Base-by-base conservation (phyloP, 2,888 invertebrate genomes). In the Dynastes tityus region DNA sequence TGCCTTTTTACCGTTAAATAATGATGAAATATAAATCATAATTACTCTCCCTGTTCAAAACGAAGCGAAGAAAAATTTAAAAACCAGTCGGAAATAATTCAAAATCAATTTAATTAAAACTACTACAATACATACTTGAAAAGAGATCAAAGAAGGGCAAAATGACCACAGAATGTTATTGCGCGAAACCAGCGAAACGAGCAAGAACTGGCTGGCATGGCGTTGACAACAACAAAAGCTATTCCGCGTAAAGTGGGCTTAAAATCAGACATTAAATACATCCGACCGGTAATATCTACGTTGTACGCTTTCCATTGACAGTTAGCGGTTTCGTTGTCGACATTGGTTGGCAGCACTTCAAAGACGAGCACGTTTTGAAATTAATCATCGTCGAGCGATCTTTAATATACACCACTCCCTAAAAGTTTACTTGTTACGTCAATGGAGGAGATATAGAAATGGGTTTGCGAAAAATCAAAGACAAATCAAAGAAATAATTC, bases 291-390 rank as follows among this genome's bases (percentile, higher is more conserved):
- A 22, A 61, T 61, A 61, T 61, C 61, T 61, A 22, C 29, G 61
- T 32, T 32, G 32, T 32, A 32, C 61, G 61, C 8, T 61, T 61
- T 5, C n/a, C 61, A 61, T 22, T 61, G 61, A 61, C 61, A 61
- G 61, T 61, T 61, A 61, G 61, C 61, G 61, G 61, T 61, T 61
- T 61, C 22, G 61, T 61, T 16, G 61, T 61, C 61, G 61, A 27
- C 61, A 16, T 6, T 16, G 16, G 32, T 32, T 32, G 32, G 32
- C 5, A 32, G 32, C 9, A 61, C 61, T 61, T 61, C 61, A 61
- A 61, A 61, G 61, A 61, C 61, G 29, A 61, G 29, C 29, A 6
- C 55, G 55, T 5, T 61, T 29, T 61, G 29, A 16, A 61, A 61
- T 61, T 61, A 61, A 61, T 22, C 27, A 22, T 2, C 61, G 22